Evolutionary conservation across 2,113 vertebrate genomes (phyloP).

Genomic region (Ptychochromis oligacanthus): DNA sequence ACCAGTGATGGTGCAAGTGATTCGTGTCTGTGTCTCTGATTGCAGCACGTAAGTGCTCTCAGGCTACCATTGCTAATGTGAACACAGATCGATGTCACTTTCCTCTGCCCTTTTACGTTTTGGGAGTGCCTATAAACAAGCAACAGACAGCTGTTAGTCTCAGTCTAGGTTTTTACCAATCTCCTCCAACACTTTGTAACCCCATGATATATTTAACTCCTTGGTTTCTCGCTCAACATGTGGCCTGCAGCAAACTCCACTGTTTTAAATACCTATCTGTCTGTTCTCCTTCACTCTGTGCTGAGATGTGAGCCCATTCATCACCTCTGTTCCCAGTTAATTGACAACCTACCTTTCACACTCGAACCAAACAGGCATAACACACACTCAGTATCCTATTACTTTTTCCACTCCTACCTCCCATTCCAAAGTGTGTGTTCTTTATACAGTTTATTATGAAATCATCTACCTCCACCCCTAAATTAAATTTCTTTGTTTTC

Average conservation of each 20-base stretch:
- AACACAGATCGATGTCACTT: conserved; percentile 80
- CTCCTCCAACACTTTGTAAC: conserved; percentile 6
- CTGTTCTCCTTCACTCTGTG: not conserved
- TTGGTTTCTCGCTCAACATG: conserved; percentile 18
- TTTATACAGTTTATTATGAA: conserved; percentile 36
- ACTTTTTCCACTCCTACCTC: conserved; percentile 35
- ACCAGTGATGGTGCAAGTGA: conserved; percentile 41
- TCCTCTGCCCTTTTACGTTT: conserved; percentile 72
- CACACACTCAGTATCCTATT: conserved; percentile 30
- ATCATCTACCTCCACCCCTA: not conserved
- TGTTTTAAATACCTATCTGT: conserved; percentile 27
- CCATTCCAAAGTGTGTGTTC: conserved; percentile 28
- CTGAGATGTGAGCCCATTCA: conserved; percentile 37
- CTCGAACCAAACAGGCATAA: not conserved
- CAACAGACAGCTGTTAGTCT: conserved; percentile 41
- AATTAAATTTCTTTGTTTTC: conserved; percentile 50
- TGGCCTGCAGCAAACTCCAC: conserved; percentile 11
- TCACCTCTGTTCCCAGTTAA: conserved; percentile 50
- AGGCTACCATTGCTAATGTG: conserved; percentile 80
- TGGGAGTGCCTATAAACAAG: conserved; percentile 61
- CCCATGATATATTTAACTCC: conserved; percentile 44
- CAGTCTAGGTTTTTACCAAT: conserved; percentile 18
- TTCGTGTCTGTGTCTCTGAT: conserved; percentile 74
- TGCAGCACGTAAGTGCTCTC: conserved; percentile 81
- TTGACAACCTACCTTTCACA: conserved; percentile 33